A percentile compares a stretch with the other conserved stretches of the same genome.
These are phyloP conservation scores for Enteromius unitaeniatus DNA, from an alignment of 2,797 vertebrate species.

Conservation along the genomic window DNA sequence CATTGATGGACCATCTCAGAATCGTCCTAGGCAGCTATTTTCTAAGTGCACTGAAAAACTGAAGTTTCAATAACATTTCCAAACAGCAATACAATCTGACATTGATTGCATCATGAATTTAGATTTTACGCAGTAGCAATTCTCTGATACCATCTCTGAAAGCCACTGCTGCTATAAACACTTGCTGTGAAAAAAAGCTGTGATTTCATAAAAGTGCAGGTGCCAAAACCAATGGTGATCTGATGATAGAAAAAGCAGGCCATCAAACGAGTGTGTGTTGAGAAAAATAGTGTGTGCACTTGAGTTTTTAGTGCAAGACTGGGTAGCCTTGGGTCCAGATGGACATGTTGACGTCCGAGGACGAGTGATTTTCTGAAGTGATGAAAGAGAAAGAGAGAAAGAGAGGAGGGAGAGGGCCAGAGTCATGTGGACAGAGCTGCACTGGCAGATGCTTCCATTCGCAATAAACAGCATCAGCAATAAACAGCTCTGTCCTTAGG, in stretches of 20 bases:
- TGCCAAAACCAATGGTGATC: constrained; percentile 59
- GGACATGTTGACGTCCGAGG: constrained; percentile 64
- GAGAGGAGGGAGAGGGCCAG: constrained; percentile 23
- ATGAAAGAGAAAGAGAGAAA: constrained; percentile 49
- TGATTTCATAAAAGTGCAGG: constrained; percentile 59
- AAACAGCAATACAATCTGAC: neutral
- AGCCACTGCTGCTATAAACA: constrained; percentile 22
- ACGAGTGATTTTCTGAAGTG: constrained; percentile 62
- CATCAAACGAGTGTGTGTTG: neutral
- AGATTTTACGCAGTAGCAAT: neutral
- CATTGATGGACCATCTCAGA: neutral
- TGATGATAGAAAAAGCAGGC: constrained; percentile 17
- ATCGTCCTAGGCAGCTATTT: neutral
- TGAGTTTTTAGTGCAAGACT: constrained; percentile 48
- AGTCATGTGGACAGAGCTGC: constrained; percentile 50
- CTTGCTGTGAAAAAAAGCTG: constrained; percentile 48
- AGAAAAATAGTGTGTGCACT: constrained; percentile 44
- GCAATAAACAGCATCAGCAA: constrained; percentile 72
- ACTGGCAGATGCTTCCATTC: constrained; percentile 62
- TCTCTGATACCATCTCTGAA: constrained; percentile 48
- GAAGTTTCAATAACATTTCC: constrained; percentile 1
- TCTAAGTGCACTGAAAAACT: neutral
- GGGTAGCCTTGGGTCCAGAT: constrained; percentile 61
- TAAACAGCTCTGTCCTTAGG: constrained; percentile 70
- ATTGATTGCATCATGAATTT: neutral